Base-by-base conservation (phyloP, 64 coral and sea anemone genomes). In the Hydrozoanthus tunicans region DNA sequence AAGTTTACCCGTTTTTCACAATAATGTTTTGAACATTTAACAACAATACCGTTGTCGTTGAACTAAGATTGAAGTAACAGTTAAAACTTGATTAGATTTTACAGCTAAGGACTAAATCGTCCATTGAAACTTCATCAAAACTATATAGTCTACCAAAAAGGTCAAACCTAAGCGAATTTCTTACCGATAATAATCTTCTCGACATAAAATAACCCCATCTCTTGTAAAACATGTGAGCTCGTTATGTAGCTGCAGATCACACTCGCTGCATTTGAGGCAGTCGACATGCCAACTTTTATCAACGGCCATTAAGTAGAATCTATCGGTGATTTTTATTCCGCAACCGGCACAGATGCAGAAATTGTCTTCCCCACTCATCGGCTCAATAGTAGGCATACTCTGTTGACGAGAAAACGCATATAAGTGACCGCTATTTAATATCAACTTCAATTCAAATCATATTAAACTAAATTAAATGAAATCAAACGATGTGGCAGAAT, bases 101-200 rank as follows among this genome's bases (percentile, higher is more conserved):
- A 76, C 27, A 53, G 13, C 53, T 43, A 76, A 26, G 53, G 53
- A 11, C 27, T 76, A 52, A 12, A 76, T 76, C 72, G 25, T 12
- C 8, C 53, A 7, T 4, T 32, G 12, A 53, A 10, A 14, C 10
- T 10, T 76, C 5, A 15, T 66, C 5, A 15, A 11, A 66, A 11
- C 64, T 66, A 14, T 66, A 17, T 66, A 17, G 52, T 24, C 51
- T 3, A 5, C 11, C 63, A 51, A 51, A 81, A 82, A 70, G 56
- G 71, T 91, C 23, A 91, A 53, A 70, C 26, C 4, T 64, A 11
- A 64, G 51, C 65, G 59, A 6, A 7, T 13, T n/a, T 56, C 92
- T 92, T 78, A 96, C 95, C 89, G 91, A 78, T 92, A 96, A 23
- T 96, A 96, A 51, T 96, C 95, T 12, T 96, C 95, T 15, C 95